Evolutionary conservation across 2,113 vertebrate species (phyloP).

Genomic region (Megaleporinus macrocephalus): DNA sequence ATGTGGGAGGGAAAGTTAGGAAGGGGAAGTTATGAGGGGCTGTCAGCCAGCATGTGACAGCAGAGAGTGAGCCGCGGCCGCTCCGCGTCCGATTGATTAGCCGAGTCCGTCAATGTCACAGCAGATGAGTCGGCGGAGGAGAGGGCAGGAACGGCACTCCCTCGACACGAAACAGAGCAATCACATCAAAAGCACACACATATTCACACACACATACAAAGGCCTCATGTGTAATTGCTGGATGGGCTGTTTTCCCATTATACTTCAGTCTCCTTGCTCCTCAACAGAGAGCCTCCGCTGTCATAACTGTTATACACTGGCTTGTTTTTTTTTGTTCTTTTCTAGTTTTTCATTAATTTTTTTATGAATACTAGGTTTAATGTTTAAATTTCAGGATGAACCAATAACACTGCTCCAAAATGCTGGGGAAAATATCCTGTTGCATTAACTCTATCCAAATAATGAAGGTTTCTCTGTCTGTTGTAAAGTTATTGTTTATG

Average conservation of each 20-base stretch:
- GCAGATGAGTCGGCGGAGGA: conserved; percentile 27
- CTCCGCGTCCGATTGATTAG: conserved; percentile 87
- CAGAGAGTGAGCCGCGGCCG: conserved; percentile 77
- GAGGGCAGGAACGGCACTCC: conserved; percentile 61
- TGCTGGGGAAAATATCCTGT: too few species aligned
- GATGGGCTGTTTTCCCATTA: conserved; percentile 82
- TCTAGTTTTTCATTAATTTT: too few species aligned
- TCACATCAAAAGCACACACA: conserved; percentile 81
- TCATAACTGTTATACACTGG: neutral
- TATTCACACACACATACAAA: conserved; percentile 79
- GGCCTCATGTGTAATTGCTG: conserved; percentile 87
- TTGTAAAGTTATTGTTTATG: too few species aligned
- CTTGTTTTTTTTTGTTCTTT: neutral
- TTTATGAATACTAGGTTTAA: too few species aligned
- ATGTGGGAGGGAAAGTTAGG: conserved; percentile 45
- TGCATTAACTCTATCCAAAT: too few species aligned
- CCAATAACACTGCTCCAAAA: too few species aligned
- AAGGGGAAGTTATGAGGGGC: conserved; percentile 58
- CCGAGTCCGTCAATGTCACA: conserved; percentile 90
- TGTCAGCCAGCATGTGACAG: conserved; percentile 73
- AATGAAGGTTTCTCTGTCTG: too few species aligned
- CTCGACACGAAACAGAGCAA: conserved; percentile 84
- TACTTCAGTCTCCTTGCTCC: conserved; percentile 70
- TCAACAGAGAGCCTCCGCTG: neutral
- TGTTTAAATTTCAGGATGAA: too few species aligned